phyloP scores from a whole-genome alignment of 2,797 vertebrate genomes.

The Gallirallus australis region DNA sequence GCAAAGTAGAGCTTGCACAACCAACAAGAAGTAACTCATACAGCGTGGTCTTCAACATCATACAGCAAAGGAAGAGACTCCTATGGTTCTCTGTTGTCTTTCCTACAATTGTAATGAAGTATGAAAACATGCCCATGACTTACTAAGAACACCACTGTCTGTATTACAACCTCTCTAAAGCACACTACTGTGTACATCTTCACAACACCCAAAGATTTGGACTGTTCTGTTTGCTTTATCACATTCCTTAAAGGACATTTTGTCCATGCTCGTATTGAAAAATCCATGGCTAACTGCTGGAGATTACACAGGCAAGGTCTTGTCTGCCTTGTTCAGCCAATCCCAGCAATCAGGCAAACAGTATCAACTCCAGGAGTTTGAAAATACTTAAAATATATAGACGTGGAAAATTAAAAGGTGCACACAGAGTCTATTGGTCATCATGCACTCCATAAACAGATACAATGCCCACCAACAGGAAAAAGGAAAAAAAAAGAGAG shows the following conservation, averaged over 20 bases:
- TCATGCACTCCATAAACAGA: not conserved
- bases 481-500: not conserved
- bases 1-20: not conserved
- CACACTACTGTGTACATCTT: not conserved
- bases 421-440: slow-evolving; percentile 19
- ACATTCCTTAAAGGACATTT: not conserved
- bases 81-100: not conserved
- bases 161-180: not conserved
- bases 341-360: not conserved
- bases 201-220: not conserved
- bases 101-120: not conserved
- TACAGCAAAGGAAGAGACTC: slow-evolving; percentile 18
- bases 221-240: not conserved
- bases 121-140: not conserved
- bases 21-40: not conserved
- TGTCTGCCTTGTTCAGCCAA: not conserved
- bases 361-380: not conserved
- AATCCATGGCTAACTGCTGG: not conserved
- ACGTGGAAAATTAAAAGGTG: slow-evolving; percentile 7
- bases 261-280: not conserved
- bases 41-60: not conserved
- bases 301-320: not conserved
- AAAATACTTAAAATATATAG: not conserved
- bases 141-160: not conserved
- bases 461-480: not conserved